phyloP scores from a whole-genome alignment of 2,797 vertebrate species.

The Chrysocyon brachyurus region DNA sequence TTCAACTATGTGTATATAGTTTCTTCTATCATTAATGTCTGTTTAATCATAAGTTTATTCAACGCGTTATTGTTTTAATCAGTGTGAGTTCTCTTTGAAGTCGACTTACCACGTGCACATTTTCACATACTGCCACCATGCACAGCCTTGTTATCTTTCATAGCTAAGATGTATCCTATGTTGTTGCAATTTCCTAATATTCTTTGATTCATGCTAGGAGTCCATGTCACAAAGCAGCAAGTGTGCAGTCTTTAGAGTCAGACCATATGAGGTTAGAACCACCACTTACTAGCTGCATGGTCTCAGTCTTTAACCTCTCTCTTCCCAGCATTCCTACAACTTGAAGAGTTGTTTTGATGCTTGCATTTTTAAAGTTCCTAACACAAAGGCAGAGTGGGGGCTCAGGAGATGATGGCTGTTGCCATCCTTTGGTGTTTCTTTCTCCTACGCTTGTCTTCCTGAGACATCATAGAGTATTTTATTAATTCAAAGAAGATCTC shows the following conservation, averaged over 20 bases:
- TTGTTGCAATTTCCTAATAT: not conserved
- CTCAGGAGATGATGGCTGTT: not conserved
- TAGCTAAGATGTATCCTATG: not conserved
- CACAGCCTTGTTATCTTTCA: not conserved
- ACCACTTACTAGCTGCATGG: not conserved
- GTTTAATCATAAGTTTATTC: constrained; percentile 15
- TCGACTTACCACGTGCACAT: not conserved
- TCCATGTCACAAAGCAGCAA: not conserved
- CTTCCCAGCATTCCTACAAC: not conserved
- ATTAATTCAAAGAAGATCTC: not conserved
- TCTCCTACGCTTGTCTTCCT: not conserved
- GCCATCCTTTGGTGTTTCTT: not conserved
- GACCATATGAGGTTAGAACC: not conserved
- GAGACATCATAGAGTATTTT: not conserved
- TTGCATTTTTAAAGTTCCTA: constrained; percentile 27
- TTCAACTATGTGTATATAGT: not conserved
- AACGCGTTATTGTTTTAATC: not conserved
- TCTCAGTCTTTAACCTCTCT: not conserved
- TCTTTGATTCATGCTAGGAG: not conserved
- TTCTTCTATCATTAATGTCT: not conserved
- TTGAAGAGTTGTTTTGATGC: not conserved
- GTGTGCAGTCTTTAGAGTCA: not conserved
- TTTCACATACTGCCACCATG: not conserved
- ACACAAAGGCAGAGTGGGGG: not conserved
- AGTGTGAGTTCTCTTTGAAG: not conserved